These are phyloP conservation scores for Anthopleura sola DNA, from an alignment of 64 coral and sea anemone genomes.

Conservation along the genomic window DNA sequence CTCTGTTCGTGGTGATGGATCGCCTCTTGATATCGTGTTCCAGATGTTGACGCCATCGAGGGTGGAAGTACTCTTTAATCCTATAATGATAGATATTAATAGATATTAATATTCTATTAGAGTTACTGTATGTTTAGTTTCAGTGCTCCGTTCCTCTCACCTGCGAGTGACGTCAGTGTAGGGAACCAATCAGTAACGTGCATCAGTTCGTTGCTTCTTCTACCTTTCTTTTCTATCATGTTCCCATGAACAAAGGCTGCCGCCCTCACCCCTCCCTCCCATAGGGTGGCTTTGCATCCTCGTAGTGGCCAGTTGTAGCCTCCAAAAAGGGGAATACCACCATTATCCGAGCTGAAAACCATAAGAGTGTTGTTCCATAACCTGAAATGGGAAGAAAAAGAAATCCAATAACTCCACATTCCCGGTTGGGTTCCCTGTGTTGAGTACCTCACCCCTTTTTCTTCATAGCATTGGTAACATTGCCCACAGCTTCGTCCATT, in stretches of 20 bases:
- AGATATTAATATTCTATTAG: too few species aligned
- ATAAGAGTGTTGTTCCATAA: constrained; percentile 51
- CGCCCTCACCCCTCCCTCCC: constrained; percentile 57
- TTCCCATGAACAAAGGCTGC: constrained; percentile 54
- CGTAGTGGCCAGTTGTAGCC: constrained; percentile 60
- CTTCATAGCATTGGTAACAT: constrained; percentile 38
- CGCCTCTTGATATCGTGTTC: constrained; percentile 35
- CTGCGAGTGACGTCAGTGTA: constrained; percentile 40
- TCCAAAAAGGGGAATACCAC: constrained; percentile 19
- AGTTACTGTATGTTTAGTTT: too few species aligned
- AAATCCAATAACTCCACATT: neutral
- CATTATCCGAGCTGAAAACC: constrained; percentile 50
- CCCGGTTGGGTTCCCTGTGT: neutral
- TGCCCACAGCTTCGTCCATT: constrained; percentile 54
- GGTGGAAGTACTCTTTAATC: neutral
- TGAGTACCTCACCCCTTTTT: constrained; percentile 32
- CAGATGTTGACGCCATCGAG: constrained; percentile 46
- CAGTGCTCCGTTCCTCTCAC: constrained; percentile 6
- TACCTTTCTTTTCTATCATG: constrained; percentile 35
- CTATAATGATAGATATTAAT: neutral
- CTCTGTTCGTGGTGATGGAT: constrained; percentile 49
- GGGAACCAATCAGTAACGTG: constrained; percentile 57
- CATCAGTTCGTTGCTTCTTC: constrained; percentile 20
- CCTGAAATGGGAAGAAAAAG: neutral
- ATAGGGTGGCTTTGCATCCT: constrained; percentile 37